phyloP scores from a whole-genome alignment of 23 tunicate genomes.

The Clavelina lepadiformis region DNA sequence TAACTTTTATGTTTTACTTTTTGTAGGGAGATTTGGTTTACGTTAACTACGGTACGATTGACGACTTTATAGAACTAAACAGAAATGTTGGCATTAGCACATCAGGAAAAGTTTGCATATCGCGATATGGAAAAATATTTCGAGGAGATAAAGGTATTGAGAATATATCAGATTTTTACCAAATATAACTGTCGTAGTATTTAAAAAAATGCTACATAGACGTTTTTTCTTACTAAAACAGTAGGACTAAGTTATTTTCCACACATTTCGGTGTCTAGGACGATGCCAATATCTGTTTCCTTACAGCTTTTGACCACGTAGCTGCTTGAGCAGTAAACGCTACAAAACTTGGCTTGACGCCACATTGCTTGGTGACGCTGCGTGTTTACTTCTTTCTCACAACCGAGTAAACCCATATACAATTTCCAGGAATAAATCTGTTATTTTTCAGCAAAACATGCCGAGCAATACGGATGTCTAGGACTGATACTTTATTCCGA shows the following conservation, averaged over 20 bases:
- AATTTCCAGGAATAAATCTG: no score
- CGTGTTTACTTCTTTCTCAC: no score
- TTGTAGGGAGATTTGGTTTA: constrained; percentile 61
- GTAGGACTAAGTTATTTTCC: not conserved
- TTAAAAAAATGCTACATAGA: not conserved
- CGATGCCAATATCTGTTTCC: no score
- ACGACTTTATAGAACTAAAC: constrained; percentile 63
- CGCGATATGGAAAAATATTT: constrained; percentile 79
- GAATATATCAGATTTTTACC: no score
- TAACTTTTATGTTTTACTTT: no score
- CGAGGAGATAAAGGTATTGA: constrained; percentile 73
- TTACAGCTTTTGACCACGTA: no score
- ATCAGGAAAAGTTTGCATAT: constrained; percentile 61
- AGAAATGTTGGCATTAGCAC: constrained; percentile 34
- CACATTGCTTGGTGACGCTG: no score
- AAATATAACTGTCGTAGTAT: no score
- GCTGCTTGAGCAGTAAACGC: no score
- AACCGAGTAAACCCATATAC: no score
- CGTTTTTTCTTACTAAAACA: not conserved
- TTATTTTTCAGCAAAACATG: constrained; percentile 39
- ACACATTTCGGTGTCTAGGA: no score
- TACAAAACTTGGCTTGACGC: no score
- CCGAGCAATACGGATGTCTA: constrained; percentile 58
- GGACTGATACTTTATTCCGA: constrained; percentile 71
- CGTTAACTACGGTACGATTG: constrained; percentile 70